A percentile compares a stretch with the other conserved stretches of the same genome.
These are phyloP conservation scores for Tupaia chinensis DNA, from an alignment of 2,113 vertebrate genomes.

Conservation along the genomic window DNA sequence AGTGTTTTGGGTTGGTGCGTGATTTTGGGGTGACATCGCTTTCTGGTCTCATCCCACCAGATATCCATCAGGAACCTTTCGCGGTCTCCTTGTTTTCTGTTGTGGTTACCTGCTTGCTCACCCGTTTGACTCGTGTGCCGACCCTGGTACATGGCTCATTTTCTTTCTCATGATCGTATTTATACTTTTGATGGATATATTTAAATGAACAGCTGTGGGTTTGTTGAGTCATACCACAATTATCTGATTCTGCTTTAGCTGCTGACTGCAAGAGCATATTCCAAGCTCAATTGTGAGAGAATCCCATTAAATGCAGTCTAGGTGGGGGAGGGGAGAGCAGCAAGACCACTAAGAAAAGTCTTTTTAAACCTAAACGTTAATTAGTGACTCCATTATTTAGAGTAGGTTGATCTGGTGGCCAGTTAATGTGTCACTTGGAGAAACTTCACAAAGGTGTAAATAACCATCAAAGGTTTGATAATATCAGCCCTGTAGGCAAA, in stretches of 20 bases:
- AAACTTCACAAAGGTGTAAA: conserved; percentile 49
- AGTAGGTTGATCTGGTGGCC: conserved; percentile 45
- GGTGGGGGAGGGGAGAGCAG: neutral
- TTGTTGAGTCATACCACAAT: conserved; percentile 82
- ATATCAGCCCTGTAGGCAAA: neutral
- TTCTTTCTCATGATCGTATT: conserved; percentile 64
- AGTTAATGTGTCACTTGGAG: conserved; percentile 61
- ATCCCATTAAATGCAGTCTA: conserved; percentile 64
- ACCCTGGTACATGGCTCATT: conserved; percentile 38
- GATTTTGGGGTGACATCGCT: neutral
- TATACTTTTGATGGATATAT: conserved; percentile 77
- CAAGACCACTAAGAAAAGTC: conserved; percentile 28
- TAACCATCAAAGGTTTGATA: conserved; percentile 8
- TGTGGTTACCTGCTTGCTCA: conserved; percentile 61
- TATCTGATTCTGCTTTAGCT: conserved; percentile 76
- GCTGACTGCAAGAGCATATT: conserved; percentile 64
- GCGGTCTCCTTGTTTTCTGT: conserved; percentile 59
- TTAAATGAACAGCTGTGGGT: conserved; percentile 78
- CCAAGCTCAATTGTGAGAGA: conserved; percentile 71
- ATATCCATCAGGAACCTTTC: neutral
- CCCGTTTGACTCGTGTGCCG: neutral
- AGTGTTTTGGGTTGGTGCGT: neutral
- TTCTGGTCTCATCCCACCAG: neutral
- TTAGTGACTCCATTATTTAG: conserved; percentile 53
- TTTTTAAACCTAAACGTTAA: conserved; percentile 42